Conservation (phyloP, 2,797 vertebrate species). For the Schizopygopsis malacanthus region DNA sequence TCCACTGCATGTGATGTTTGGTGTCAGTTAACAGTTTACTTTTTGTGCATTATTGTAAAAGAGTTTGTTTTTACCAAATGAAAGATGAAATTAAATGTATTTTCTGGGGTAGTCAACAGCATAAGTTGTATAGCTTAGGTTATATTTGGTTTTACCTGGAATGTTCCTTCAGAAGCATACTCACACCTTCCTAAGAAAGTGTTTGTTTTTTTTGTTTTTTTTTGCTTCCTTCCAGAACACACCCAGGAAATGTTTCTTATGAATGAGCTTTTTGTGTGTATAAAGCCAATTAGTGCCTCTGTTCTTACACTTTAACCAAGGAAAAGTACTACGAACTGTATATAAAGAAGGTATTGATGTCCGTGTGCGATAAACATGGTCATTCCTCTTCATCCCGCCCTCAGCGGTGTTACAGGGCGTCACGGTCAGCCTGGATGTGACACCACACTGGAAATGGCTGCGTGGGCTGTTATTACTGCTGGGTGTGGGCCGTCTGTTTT, state of each 20-base stretch:
- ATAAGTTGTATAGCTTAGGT: neutral
- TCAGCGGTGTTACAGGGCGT: conserved; percentile 16
- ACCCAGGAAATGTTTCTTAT: conserved; percentile 40
- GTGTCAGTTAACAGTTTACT: neutral
- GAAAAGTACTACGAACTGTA: conserved; percentile 3
- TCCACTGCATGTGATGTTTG: neutral
- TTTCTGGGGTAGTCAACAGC: neutral
- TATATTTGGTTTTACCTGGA: neutral
- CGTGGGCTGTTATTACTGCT: conserved; percentile 51
- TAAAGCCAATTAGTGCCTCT: neutral
- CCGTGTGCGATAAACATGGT: conserved; percentile 11
- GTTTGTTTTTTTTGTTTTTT: conserved; percentile 37
- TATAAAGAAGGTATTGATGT: conserved; percentile 48
- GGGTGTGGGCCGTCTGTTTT: conserved; percentile 54
- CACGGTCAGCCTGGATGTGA: conserved; percentile 3
- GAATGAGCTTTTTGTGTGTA: conserved; percentile 39
- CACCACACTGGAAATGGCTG: conserved; percentile 40
- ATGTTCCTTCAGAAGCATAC: neutral
- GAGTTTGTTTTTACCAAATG: neutral
- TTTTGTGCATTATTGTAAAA: neutral
- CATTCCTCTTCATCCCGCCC: conserved; percentile 50
- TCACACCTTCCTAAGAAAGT: neutral
- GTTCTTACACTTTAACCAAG: conserved; percentile 14
- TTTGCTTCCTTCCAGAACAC: conserved; percentile 27
- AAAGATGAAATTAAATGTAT: neutral